phyloP scores from a whole-genome alignment of 1,140 invertebrate species.

The Conus betulinus region DNA sequence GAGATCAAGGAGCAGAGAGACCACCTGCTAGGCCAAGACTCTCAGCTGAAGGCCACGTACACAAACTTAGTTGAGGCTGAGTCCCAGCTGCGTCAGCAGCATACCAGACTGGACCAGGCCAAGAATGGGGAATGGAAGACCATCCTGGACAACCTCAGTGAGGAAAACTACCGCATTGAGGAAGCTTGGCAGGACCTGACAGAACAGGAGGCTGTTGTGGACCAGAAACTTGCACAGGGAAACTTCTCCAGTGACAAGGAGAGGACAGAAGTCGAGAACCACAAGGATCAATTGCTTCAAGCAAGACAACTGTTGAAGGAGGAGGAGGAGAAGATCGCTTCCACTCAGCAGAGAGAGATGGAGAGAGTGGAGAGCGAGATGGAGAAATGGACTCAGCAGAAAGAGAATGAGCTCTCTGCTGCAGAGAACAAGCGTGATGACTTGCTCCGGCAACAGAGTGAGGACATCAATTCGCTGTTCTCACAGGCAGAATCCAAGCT shows the following conservation, averaged over 20 bases:
- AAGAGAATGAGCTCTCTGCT: slow-evolving; percentile 41
- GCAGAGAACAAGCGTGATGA: slow-evolving; percentile 34
- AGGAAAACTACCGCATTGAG: slow-evolving; percentile 60
- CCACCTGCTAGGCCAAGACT: slow-evolving; percentile 44
- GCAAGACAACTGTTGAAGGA: slow-evolving; percentile 57
- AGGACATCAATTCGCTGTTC: slow-evolving; percentile 19
- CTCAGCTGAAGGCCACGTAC: slow-evolving; percentile 49
- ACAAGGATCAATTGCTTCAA: slow-evolving; percentile 57
- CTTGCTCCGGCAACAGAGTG: slow-evolving; percentile 40
- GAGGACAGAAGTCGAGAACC: slow-evolving; percentile 47
- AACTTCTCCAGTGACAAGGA: slow-evolving; percentile 51
- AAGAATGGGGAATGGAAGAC: slow-evolving; percentile 58
- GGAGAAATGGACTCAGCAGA: slow-evolving; percentile 60
- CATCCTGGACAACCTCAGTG: slow-evolving; percentile 55
- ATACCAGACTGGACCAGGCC: slow-evolving; percentile 38
- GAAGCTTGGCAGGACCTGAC: slow-evolving; percentile 66
- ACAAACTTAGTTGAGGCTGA: slow-evolving; percentile 46
- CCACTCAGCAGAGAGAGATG: slow-evolving; percentile 58
- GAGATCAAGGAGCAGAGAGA: slow-evolving; percentile 40
- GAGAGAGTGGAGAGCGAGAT: slow-evolving; percentile 63
- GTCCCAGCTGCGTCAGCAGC: slow-evolving; percentile 41
- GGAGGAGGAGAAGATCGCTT: slow-evolving; percentile 62
- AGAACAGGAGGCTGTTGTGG: slow-evolving; percentile 56
- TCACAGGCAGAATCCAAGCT: slow-evolving; percentile 17
- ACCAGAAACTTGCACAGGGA: slow-evolving; percentile 37